Conservation (phyloP, 2,113 vertebrate genomes). For the Rallus limicola region DNA sequence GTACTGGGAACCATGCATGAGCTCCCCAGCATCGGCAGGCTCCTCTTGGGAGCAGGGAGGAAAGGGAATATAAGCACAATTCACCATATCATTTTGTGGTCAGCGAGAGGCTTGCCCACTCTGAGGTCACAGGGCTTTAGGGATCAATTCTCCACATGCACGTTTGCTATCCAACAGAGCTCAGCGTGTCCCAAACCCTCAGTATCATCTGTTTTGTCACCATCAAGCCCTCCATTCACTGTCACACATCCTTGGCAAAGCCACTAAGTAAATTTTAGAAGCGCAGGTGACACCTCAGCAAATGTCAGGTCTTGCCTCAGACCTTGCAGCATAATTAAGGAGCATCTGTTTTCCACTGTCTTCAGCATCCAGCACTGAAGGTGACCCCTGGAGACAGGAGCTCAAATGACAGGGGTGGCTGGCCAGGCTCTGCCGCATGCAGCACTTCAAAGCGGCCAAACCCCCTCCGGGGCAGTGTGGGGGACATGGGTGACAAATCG, state of each 20-base stretch:
- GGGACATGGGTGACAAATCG: neutral
- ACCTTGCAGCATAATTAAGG: neutral
- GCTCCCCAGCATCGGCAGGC: neutral
- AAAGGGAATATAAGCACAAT: neutral
- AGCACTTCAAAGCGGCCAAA: slow-evolving; percentile 4
- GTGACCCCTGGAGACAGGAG: neutral
- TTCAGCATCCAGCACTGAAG: neutral
- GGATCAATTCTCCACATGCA: neutral
- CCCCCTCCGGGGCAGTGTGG: accelerated
- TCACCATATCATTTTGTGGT: neutral
- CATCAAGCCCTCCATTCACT: neutral
- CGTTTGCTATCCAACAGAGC: neutral
- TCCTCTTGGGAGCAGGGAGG: neutral
- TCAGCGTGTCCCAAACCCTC: neutral
- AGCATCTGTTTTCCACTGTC: neutral
- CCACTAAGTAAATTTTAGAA: neutral
- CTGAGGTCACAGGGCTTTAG: neutral
- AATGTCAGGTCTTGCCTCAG: neutral
- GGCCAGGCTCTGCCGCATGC: accelerated
- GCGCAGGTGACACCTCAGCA: neutral
- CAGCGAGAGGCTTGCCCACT: neutral
- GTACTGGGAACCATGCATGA: accelerated
- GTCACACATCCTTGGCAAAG: neutral
- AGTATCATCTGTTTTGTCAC: neutral
- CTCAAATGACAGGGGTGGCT: neutral